Conservation (phyloP, 2,888 invertebrate genomes). For the Drosophila tripunctata region DNA sequence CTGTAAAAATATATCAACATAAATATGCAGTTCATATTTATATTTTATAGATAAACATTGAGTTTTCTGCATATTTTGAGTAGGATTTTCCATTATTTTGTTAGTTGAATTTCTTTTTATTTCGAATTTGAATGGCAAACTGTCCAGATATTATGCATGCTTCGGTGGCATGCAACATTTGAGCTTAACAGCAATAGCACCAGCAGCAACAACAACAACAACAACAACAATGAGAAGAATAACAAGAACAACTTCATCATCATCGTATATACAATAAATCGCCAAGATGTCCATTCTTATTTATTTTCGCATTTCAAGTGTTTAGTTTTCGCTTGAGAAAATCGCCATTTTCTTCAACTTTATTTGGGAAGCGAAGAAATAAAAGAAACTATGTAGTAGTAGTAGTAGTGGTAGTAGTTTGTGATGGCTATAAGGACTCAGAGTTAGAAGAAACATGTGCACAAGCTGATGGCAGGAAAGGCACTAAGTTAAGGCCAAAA, state of each 20-base stretch:
- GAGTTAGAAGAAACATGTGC: slow-evolving; percentile 49
- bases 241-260: slow-evolving; percentile 25
- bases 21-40: neutral
- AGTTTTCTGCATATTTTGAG: slow-evolving; percentile 5
- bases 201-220: slow-evolving; percentile 15
- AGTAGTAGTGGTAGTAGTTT: slow-evolving; percentile 30
- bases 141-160: slow-evolving; percentile 71
- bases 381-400: slow-evolving; percentile 44
- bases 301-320: slow-evolving; percentile 79
- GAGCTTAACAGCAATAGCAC: slow-evolving; percentile 37
- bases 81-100: slow-evolving; percentile 3
- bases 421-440: neutral
- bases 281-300: slow-evolving; percentile 76
- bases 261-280: slow-evolving; percentile 71
- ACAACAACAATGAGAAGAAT: neutral
- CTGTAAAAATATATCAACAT: neutral
- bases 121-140: slow-evolving; percentile 11
- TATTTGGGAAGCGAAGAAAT: slow-evolving; percentile 38
- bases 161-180: slow-evolving; percentile 63
- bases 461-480: slow-evolving; percentile 33
- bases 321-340: slow-evolving; percentile 79
- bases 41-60: neutral
- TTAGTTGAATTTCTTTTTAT: slow-evolving; percentile 1
- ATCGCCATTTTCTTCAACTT: slow-evolving; percentile 76
- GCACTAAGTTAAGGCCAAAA: slow-evolving; percentile 48